A percentile compares a stretch with the other conserved stretches of the same genome.
Conservation (phyloP, 2,888 invertebrate genomes). For the Prostheceraeus crozeri region DNA sequence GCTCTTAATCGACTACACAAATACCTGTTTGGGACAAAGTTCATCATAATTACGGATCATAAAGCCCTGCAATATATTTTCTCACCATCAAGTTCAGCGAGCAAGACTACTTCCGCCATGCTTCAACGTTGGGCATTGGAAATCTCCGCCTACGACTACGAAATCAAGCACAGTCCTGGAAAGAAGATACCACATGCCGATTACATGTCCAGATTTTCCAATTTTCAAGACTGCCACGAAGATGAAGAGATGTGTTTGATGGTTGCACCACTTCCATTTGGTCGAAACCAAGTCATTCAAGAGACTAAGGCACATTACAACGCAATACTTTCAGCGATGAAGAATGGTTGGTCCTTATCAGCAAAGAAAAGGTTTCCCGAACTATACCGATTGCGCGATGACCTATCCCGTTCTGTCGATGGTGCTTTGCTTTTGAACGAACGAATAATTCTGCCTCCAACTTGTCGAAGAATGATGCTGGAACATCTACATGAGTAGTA, state of each 20-base stretch:
- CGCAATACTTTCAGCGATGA: conserved; percentile 15
- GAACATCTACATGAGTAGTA: too few species aligned
- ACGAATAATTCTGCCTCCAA: too few species aligned
- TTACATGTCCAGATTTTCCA: conserved; percentile 26
- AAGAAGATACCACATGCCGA: conserved; percentile 19
- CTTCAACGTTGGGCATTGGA: conserved; percentile 20
- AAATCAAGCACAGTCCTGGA: conserved; percentile 10
- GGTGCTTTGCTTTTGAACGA: too few species aligned
- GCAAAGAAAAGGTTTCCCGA: conserved; percentile 23
- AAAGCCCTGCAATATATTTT: conserved; percentile 6
- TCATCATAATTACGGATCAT: conserved; percentile 6
- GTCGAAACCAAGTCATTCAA: background rate
- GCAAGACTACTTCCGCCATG: conserved; percentile 20
- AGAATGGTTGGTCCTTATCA: conserved; percentile 19
- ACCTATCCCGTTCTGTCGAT: too few species aligned
- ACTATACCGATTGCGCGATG: too few species aligned
- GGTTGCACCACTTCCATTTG: conserved; percentile 4
- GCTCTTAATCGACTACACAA: conserved; percentile 11
- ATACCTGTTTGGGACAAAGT: conserved; percentile 20
- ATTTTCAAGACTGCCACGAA: background rate
- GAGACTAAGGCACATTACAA: conserved; percentile 3
- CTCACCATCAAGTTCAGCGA: background rate
- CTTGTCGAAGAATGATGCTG: too few species aligned
- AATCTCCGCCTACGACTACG: conserved; percentile 17
- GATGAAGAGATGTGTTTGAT: conserved; percentile 8